Evolutionary conservation across 1,140 invertebrate species (phyloP), one percentile per base, ranked within the genome.

Genomic region (Meloidogyne chitwoodi): DNA sequence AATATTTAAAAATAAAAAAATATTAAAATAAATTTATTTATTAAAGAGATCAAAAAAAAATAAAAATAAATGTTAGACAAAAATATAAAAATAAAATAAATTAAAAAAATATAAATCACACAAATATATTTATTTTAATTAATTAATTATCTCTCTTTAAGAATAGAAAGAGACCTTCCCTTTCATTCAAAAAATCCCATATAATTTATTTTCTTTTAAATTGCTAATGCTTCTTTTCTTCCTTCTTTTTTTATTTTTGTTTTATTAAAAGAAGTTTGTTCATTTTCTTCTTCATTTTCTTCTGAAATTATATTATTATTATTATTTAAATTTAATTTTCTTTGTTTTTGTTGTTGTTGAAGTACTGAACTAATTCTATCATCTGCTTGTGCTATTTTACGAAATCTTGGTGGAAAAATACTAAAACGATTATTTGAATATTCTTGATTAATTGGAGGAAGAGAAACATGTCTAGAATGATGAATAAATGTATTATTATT

Each of bases 371-470:
- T 4, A 56, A 56, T 56, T 56, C 48, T 19, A n/a, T 67, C 29
- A 56, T 34, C 68, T 27, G 68, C 68, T 19, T 34, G 38, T 24
- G 68, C 27, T 56, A 22, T 14, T 29, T 56, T 27, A 2, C 29
- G 6, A n/a, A 29, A 27, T 41, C 48, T 88, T 96, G 95, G 73
- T 95, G 92, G 0, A 94, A 94, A 88, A 95, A 96, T 24, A 92
- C 93, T 10, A 94, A 90, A 63, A 94, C 92, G 78, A 96, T 93
- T 87, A 93, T 93, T n/a, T n/a, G n/a, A 88, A 96, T 93, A 89
- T 94, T 94, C 0, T 92, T 93, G 80, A 94, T 91, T 85, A 6
- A 31, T 56, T 56, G 48, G 34, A 26, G 68, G 48, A 26, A 61
- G 34, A 27, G 70, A 72, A 62, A 72, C 24, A 48, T 72, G 70